A percentile compares a stretch with the other conserved stretches of the same genome.
Conservation (phyloP, 2,888 invertebrate species). For the Drosophila mettleri region DNA sequence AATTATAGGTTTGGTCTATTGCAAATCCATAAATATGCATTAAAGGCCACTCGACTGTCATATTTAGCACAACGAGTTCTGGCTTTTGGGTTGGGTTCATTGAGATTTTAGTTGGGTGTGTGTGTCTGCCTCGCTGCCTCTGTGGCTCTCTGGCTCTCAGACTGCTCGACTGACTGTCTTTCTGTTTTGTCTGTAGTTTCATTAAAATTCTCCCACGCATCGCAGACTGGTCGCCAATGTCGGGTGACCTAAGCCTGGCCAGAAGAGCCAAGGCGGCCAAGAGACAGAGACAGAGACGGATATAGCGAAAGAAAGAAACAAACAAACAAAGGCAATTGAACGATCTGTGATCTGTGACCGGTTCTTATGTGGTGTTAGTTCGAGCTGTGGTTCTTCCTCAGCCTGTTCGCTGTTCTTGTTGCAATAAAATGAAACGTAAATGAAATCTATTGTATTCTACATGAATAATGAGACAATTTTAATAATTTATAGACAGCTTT, state of each 20-base stretch:
- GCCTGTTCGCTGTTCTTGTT: conserved; percentile 50
- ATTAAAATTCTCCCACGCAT: conserved; percentile 76
- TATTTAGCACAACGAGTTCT: conserved; percentile 31
- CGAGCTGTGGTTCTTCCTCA: conserved; percentile 36
- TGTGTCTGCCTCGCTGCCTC: conserved; percentile 11
- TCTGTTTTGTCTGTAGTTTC: conserved; percentile 36
- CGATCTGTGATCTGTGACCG: conserved; percentile 54
- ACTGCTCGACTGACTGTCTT: neutral
- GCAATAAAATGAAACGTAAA: conserved; percentile 80
- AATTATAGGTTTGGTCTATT: conserved; percentile 18
- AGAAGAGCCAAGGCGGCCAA: conserved; percentile 22
- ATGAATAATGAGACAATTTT: conserved; percentile 85
- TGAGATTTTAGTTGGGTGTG: conserved; percentile 32
- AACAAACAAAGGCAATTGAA: conserved; percentile 61
- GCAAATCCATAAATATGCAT: conserved; percentile 24
- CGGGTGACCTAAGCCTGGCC: conserved; percentile 56
- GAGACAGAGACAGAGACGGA: neutral
- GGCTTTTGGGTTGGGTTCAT: conserved; percentile 43
- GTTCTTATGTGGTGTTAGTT: conserved; percentile 55
- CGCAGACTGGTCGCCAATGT: conserved; percentile 40
- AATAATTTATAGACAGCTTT: conserved; percentile 84
- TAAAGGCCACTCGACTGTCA: conserved; percentile 21
- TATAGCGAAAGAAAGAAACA: conserved; percentile 11
- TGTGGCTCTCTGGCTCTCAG: neutral
- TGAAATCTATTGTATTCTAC: conserved; percentile 83